Evolutionary conservation across 2,113 vertebrate species (phyloP), one percentile per base, ranked within the genome.

Genomic region (Chaenocephalus aceratus): DNA sequence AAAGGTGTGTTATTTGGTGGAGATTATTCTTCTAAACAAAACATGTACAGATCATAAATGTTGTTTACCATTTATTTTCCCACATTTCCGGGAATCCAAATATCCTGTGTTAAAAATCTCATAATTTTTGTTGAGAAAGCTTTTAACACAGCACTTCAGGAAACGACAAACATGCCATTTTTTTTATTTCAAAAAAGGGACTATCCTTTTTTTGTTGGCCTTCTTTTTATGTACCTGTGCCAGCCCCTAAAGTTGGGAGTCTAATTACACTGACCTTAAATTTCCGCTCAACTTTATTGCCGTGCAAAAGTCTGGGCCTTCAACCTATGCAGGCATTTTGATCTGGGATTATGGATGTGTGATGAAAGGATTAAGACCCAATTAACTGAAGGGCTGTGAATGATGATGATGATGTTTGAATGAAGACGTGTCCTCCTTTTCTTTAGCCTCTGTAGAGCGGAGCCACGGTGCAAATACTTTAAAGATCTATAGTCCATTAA

Each of bases 291-390:
- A 77, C 76, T 88, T 73, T 82, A 75, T 54, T 54, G 67, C 67
- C 13, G 63, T 72, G 67, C 56, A 84, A 60, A 80, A 61, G 56
- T 70, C 54, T n/a, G 56, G 77, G 65, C 73, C 81, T 85, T 80
- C 56, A 65, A 75, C 87, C 82, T 76, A 23, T 82, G 56, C 72
- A 63, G 67, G 51, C 65, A 77, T 89, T 85, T 60, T 83, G 75
- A 90, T 88, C 72, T 76, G 75, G 79, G 81, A 88, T 89, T 87
- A 85, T 76, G 62, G 48, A 48, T 75, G 83, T 82, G 72, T 75
- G 86, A 91, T 91, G 66, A 77, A 72, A 77, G 82, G 83, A 88
- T 91, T 89, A 90, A 73, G 75, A 77, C 44, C 79, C 72, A 87
- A 91, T 91, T 91, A 91, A 83, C 36, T 80, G 34, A 60, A 79